Percentiles rank a stretch among this genome's conserved stretches.
Conservation (phyloP, 2,797 vertebrate species). For the Glyptemys insculpta region DNA sequence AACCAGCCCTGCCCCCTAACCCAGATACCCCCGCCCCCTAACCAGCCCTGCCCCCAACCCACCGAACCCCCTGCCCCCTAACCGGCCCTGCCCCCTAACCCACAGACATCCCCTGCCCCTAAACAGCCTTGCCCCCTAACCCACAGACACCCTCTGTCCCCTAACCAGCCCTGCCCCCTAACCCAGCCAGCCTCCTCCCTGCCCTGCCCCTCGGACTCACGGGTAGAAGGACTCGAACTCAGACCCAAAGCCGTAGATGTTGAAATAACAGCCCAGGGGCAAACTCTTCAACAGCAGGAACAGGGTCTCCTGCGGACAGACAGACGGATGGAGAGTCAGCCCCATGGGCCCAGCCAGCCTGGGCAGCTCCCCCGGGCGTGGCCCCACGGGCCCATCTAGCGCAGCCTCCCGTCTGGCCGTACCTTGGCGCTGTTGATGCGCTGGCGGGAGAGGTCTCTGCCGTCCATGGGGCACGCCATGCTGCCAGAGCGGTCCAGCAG, state of each 20-base stretch:
- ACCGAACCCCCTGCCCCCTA: too few relatives aligned
- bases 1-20: too few relatives aligned
- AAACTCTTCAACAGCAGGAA: slow-evolving; percentile 92
- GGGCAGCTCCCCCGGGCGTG: slow-evolving; percentile 33
- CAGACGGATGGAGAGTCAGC: not conserved
- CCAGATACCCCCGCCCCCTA: not conserved
- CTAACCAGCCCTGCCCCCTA: not conserved
- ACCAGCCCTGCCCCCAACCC: too few relatives aligned
- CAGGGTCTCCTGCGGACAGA: slow-evolving; percentile 85
- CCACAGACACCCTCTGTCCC: not conserved
- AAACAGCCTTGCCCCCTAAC: not conserved
- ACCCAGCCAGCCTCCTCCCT: not conserved
- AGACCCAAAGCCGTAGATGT: slow-evolving; percentile 89
- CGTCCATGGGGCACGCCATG: slow-evolving; percentile 74
- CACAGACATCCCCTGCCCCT: not conserved
- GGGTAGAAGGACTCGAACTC: slow-evolving; percentile 83
- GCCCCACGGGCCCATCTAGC: too few relatives aligned
- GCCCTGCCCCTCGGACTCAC: slow-evolving; percentile 75
- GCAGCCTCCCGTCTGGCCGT: not conserved
- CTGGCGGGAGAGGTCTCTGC: not conserved
- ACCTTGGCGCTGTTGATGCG: slow-evolving; percentile 87
- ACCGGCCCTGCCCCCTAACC: too few relatives aligned
- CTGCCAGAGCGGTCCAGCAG: slow-evolving; percentile 89
- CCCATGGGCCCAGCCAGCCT: too few relatives aligned
- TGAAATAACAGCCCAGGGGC: slow-evolving; percentile 90